phyloP scores from a whole-genome alignment of 2,888 invertebrate genomes.

The Pyrochroa serraticornis region DNA sequence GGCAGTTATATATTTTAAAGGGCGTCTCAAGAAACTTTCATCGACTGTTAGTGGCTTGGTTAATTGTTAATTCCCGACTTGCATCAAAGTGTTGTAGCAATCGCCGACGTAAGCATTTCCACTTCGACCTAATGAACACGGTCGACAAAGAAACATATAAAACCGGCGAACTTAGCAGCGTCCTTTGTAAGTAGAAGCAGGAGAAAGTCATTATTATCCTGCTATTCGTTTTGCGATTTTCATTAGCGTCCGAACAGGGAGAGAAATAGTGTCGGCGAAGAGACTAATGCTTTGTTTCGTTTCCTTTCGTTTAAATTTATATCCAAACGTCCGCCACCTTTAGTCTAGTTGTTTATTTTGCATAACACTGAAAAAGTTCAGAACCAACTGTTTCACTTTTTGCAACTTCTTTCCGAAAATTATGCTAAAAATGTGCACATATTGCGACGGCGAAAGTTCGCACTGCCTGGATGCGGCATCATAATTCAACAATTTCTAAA shows the following conservation, averaged over 20 bases:
- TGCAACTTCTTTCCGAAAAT: too few relatives aligned
- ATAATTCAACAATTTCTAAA: too few relatives aligned
- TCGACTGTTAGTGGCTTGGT: neutral
- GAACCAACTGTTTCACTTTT: too few relatives aligned
- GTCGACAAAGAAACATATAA: constrained; percentile 8
- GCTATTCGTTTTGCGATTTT: constrained; percentile 33
- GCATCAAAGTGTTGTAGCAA: constrained; percentile 3
- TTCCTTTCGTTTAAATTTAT: constrained; percentile 27
- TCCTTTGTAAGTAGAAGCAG: constrained; percentile 10
- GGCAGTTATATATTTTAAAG: too few relatives aligned
- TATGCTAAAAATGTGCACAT: constrained; percentile 18
- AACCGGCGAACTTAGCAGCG: constrained; percentile 6
- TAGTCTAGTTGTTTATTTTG: constrained; percentile 16
- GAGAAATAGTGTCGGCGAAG: constrained; percentile 24
- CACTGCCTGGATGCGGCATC: too few relatives aligned
- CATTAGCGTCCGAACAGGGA: constrained; percentile 30
- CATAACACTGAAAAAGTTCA: constrained; percentile 5
- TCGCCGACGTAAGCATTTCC: constrained; percentile 7
- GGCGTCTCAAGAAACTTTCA: too few relatives aligned
- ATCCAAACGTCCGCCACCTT: constrained; percentile 7
- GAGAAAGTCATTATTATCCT: constrained; percentile 29
- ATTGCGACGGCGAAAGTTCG: neutral
- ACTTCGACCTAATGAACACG: constrained; percentile 14
- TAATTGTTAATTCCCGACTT: constrained; percentile 1
- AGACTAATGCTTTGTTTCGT: constrained; percentile 29